Evolutionary conservation across 2,888 invertebrate species (phyloP).

Genomic region (Apeira syringaria): DNA sequence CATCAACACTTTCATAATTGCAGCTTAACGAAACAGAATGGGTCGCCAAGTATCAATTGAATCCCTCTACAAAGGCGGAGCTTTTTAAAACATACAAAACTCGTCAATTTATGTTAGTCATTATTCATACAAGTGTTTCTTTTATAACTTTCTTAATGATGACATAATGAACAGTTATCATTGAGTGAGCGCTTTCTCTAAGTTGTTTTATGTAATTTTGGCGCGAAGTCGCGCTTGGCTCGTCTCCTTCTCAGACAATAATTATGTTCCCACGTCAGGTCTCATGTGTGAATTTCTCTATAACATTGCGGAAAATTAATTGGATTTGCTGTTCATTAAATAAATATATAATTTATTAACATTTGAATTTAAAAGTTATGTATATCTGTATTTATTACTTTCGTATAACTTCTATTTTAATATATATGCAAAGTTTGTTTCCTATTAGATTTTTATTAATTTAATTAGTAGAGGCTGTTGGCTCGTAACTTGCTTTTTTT

Average conservation of each 20-base stretch:
- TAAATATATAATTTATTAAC: neutral
- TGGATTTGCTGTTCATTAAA: neutral
- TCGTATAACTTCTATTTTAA: too few species aligned
- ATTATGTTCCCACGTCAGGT: conserved; percentile 11
- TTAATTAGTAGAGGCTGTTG: too few species aligned
- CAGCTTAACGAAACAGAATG: too few species aligned
- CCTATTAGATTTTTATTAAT: too few species aligned
- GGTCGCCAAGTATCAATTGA: too few species aligned
- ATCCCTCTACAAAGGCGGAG: too few species aligned
- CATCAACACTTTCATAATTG: too few species aligned
- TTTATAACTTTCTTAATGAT: conserved; percentile 12
- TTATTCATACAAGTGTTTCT: conserved; percentile 8
- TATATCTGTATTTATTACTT: too few species aligned
- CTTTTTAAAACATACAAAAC: neutral
- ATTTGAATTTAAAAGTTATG: too few species aligned
- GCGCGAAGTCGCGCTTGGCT: neutral
- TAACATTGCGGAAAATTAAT: conserved; percentile 5
- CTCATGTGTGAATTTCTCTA: conserved; percentile 11
- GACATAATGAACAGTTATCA: conserved; percentile 6
- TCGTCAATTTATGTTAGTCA: neutral
- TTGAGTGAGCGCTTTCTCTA: conserved; percentile 10
- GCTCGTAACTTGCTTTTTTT: too few species aligned
- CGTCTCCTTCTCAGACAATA: conserved; percentile 7
- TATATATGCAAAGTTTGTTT: too few species aligned
- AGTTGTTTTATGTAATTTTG: conserved; percentile 12